Percentiles rank a stretch among this genome's conserved stretches.
phyloP scores from a whole-genome alignment of 2,113 vertebrate genomes.

The Xenus cinereus region DNA sequence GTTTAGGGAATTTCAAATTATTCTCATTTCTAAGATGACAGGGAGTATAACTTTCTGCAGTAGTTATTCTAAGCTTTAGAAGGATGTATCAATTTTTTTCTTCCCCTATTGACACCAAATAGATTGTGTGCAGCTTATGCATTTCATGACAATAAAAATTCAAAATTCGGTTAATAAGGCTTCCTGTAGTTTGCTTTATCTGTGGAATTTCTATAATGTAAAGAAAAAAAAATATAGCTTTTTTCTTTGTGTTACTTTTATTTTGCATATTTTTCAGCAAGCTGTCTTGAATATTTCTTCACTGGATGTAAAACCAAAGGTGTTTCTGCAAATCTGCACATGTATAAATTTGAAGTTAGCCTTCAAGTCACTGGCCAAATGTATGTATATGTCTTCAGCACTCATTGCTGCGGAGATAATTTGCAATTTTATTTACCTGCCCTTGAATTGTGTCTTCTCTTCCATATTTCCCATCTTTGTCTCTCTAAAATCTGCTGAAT shows the following conservation, averaged over 20 bases:
- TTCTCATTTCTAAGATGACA: background rate
- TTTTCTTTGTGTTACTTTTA: background rate
- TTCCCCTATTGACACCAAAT: background rate
- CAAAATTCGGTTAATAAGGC: background rate
- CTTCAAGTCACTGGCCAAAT: background rate
- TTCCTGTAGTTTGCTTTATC: background rate
- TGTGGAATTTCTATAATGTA: background rate
- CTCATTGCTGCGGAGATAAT: background rate
- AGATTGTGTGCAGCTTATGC: accelerated
- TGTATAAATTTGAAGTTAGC: background rate
- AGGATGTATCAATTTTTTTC: background rate
- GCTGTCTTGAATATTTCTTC: background rate
- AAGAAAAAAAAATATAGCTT: background rate
- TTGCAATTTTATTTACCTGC: background rate
- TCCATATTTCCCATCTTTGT: background rate
- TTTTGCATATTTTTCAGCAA: background rate
- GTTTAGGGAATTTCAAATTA: background rate
- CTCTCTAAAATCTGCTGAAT: background rate
- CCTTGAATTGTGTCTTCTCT: background rate
- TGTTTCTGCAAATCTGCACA: background rate
- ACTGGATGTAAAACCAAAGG: background rate
- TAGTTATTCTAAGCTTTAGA: background rate
- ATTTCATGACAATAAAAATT: background rate
- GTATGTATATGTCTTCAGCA: background rate
- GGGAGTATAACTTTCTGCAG: background rate